Evolutionary conservation across 2,888 invertebrate species (phyloP).

Genomic region (Allolobophora icterica): DNA sequence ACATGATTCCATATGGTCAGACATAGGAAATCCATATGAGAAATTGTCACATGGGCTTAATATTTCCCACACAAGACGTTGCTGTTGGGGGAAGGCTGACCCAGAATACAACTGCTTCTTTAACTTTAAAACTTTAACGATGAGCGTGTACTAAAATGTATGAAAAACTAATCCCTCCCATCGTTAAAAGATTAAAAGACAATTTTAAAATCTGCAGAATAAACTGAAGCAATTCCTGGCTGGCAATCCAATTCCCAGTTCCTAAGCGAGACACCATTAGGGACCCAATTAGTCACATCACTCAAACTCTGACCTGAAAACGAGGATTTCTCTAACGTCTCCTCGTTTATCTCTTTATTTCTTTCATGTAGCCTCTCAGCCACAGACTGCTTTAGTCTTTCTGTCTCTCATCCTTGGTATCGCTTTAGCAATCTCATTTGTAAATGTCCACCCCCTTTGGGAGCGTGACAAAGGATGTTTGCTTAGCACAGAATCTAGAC

Average conservation of each 20-base stretch:
- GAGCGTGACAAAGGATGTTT: conserved; percentile 9
- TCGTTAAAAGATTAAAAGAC: no score
- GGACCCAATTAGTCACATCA: neutral
- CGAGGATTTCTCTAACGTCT: neutral
- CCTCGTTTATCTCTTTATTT: neutral
- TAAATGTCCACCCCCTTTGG: neutral
- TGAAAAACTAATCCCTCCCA: no score
- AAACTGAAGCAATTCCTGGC: neutral
- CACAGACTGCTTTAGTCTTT: neutral
- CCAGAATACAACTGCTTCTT: no score
- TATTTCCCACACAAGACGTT: no score
- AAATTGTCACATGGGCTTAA: no score
- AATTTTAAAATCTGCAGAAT: no score
- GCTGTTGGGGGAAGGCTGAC: no score
- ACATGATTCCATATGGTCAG: no score
- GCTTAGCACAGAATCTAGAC: neutral
- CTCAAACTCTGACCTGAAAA: neutral
- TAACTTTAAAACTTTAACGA: no score
- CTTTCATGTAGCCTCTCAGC: neutral
- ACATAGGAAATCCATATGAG: no score
- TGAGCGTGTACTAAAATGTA: no score
- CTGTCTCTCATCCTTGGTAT: neutral
- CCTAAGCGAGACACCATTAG: neutral
- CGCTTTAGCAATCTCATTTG: neutral
- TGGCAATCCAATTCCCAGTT: neutral